phyloP scores from a whole-genome alignment of 1,140 invertebrate genomes.

The Drosophila dunni region DNA sequence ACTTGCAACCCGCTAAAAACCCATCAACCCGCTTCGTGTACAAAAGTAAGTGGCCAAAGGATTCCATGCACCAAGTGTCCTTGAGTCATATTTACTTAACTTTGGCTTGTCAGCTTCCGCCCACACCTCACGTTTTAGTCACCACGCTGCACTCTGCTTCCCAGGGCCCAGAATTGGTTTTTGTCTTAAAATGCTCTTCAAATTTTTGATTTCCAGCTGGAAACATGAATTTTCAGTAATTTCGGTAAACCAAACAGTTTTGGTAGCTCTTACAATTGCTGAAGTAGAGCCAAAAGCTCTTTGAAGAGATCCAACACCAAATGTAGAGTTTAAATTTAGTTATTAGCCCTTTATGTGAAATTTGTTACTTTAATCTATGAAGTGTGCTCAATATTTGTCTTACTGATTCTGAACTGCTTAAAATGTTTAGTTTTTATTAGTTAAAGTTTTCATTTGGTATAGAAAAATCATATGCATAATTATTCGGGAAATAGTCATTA shows the following conservation, averaged over 20 bases:
- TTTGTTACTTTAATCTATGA: not conserved
- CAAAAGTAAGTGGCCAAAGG: slow-evolving; percentile 75
- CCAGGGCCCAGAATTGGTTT: slow-evolving; percentile 26
- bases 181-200: slow-evolving; percentile 49
- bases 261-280: slow-evolving; percentile 29
- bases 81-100: slow-evolving; percentile 82
- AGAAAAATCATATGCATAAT: too few species aligned
- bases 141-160: not conserved
- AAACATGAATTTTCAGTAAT: slow-evolving; percentile 71
- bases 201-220: slow-evolving; percentile 56
- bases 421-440: too few species aligned
- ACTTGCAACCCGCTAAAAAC: not conserved
- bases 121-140: too few species aligned
- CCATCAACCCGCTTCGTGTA: slow-evolving; percentile 28
- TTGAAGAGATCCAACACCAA: not conserved
- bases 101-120: slow-evolving; percentile 48
- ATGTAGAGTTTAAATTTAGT: not conserved
- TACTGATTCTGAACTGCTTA: too few species aligned
- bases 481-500: too few species aligned
- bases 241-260: slow-evolving; percentile 46
- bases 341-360: not conserved
- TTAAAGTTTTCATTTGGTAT: too few species aligned
- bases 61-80: slow-evolving; percentile 72
- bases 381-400: too few species aligned
- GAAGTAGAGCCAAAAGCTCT: not conserved